Percentiles rank a stretch among this genome's conserved stretches.
Evolutionary conservation across 2,797 vertebrate genomes (phyloP).

Genomic region (Ciconia nigra): DNA sequence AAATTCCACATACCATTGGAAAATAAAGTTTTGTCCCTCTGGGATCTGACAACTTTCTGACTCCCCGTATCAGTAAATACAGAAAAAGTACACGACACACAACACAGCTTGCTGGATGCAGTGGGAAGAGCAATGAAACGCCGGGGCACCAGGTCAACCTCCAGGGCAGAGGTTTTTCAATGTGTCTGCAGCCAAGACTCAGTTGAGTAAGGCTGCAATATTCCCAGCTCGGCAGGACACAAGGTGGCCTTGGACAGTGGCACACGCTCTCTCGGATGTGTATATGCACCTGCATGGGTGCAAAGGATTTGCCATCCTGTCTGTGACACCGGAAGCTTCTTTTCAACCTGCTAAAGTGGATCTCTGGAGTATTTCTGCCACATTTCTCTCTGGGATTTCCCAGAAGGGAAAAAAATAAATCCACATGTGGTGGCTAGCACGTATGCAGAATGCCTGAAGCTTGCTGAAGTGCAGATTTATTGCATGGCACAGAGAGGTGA

Average conservation of each 20-base stretch:
- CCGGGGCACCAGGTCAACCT: background rate
- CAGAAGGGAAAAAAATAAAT: background rate
- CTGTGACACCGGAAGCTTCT: background rate
- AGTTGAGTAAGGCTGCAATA: background rate
- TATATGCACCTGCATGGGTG: background rate
- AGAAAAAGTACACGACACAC: background rate
- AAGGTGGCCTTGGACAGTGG: background rate
- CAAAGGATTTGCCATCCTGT: background rate
- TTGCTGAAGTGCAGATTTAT: background rate
- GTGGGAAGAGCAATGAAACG: background rate
- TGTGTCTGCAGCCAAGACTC: background rate
- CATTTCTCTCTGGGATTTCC: background rate
- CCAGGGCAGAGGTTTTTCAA: background rate
- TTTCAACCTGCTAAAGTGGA: background rate
- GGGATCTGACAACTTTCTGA: background rate
- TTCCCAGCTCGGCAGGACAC: background rate
- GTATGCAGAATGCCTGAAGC: background rate
- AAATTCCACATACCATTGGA: background rate
- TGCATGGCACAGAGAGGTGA: background rate
- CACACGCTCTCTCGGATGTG: fast-evolving
- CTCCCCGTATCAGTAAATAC: background rate
- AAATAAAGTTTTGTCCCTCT: background rate
- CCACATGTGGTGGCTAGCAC: background rate
- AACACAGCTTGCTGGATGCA: background rate
- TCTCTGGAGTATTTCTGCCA: background rate